phyloP scores from a whole-genome alignment of 2,888 invertebrate genomes.

The Drosophila conformis region DNA sequence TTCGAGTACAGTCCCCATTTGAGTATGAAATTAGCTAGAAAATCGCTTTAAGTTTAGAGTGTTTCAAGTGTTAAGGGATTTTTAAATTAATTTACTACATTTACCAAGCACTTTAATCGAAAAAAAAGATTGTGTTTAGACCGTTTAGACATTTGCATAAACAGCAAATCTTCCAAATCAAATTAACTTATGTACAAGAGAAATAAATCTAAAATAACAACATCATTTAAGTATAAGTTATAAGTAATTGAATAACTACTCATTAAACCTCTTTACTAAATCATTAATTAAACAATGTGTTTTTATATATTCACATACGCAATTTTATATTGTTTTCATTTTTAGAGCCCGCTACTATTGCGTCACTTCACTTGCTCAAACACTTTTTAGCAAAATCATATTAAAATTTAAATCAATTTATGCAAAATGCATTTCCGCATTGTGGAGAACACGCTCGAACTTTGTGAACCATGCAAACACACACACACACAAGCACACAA shows the following conservation, averaged over 20 bases:
- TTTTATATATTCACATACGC: not conserved
- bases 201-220: not conserved
- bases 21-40: not conserved
- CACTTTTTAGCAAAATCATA: not conserved
- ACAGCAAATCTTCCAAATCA: not conserved
- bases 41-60: fast-evolving
- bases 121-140: not conserved
- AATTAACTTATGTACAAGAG: not conserved
- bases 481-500: not conserved
- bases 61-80: not conserved
- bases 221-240: too few relatives aligned
- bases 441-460: constrained; percentile 9
- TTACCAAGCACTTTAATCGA: not conserved
- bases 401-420: constrained; percentile 33
- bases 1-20: not conserved
- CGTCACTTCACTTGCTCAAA: not conserved
- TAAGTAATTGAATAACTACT: too few relatives aligned
- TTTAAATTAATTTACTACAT: not conserved
- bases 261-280: not conserved
- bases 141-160: not conserved
- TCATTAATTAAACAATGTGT: not conserved
- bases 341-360: not conserved
- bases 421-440: constrained; percentile 46
- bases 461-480: constrained; percentile 19
- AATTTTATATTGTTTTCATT: not conserved